These are phyloP conservation scores for Callospermophilus lateralis DNA, from an alignment of 2,113 vertebrate species.

Conservation along the genomic window DNA sequence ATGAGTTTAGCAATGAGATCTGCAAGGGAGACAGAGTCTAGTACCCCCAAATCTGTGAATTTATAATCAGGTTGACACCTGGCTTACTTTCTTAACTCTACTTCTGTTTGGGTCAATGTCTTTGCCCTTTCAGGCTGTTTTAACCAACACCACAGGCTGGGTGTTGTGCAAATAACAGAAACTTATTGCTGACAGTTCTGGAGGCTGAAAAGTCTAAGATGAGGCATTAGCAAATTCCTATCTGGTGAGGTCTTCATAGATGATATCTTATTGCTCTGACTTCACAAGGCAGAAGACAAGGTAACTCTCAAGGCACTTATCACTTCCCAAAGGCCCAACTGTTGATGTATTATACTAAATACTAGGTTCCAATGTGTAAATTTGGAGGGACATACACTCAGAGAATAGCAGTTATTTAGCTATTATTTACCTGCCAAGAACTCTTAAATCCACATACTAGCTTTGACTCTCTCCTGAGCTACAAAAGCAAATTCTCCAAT, in stretches of 20 bases:
- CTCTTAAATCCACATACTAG: not conserved
- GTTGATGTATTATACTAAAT: not conserved
- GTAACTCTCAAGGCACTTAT: not conserved
- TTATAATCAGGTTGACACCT: too few relatives aligned
- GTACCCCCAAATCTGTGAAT: not conserved
- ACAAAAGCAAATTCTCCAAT: not conserved
- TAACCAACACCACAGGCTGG: not conserved
- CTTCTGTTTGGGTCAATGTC: not conserved
- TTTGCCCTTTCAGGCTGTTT: not conserved
- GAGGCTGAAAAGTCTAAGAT: not conserved
- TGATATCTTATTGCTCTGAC: not conserved
- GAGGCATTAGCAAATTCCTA: not conserved
- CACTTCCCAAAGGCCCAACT: not conserved
- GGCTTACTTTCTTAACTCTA: not conserved
- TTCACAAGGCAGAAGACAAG: not conserved
- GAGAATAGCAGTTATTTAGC: not conserved
- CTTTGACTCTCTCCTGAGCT: not conserved
- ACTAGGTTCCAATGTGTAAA: not conserved
- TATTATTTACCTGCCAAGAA: not conserved
- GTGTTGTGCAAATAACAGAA: too few relatives aligned
- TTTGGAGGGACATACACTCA: not conserved
- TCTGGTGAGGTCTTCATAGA: not conserved
- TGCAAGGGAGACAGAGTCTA: not conserved
- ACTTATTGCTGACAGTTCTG: not conserved
- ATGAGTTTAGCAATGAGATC: not conserved